phyloP scores from a whole-genome alignment of 2,113 vertebrate species.

The Cryptomyrus ogoouensis region DNA sequence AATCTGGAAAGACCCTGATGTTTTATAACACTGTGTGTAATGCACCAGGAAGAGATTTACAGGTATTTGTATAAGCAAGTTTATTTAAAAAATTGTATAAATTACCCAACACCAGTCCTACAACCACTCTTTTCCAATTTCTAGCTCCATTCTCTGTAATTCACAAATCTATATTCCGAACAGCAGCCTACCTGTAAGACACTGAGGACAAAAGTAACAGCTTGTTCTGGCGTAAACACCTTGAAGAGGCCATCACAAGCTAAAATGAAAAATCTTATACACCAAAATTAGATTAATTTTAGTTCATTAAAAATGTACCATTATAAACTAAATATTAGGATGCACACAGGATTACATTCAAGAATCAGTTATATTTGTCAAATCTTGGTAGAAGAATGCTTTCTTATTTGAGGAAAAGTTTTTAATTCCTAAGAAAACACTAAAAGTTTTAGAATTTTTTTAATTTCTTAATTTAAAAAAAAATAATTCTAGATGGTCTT shows the following conservation, averaged over 20 bases:
- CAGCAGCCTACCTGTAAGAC: constrained; percentile 72
- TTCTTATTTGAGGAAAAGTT: neutral
- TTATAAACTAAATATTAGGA: neutral
- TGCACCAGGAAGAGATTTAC: neutral
- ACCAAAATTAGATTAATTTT: constrained; percentile 7
- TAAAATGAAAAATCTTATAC: constrained; percentile 80
- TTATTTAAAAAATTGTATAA: neutral
- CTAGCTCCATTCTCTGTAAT: neutral
- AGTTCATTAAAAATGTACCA: neutral
- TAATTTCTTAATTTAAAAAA: neutral
- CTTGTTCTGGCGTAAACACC: constrained; percentile 90
- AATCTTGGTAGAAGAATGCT: neutral
- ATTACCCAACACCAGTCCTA: neutral
- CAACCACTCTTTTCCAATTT: neutral
- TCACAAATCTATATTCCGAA: neutral
- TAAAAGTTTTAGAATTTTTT: neutral
- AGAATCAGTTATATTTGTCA: neutral
- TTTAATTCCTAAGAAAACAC: neutral
- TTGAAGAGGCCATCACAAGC: constrained; percentile 96
- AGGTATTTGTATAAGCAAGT: neutral
- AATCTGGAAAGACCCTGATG: neutral
- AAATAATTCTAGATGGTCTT: neutral
- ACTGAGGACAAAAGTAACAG: constrained; percentile 77
- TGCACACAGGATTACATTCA: neutral
- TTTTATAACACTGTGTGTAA: neutral